A percentile compares a stretch with the other conserved stretches of the same genome.
Conservation (phyloP, 2,888 invertebrate genomes). For the Platyscelio sp. region DNA sequence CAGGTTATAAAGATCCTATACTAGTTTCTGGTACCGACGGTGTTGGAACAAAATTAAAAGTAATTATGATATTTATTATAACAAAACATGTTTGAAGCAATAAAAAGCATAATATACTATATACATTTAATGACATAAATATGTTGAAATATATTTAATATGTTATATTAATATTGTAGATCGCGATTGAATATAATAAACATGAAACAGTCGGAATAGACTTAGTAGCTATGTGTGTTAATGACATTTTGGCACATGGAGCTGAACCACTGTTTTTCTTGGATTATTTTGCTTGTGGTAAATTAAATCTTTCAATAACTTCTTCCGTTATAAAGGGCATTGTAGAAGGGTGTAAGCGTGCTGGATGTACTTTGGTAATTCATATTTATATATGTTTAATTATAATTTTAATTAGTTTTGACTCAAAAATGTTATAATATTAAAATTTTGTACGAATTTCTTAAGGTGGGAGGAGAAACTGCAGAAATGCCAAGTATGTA, state of each 20-base stretch:
- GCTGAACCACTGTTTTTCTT: constrained; percentile 98
- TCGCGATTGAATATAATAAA: constrained; percentile 92
- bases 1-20: constrained; percentile 92
- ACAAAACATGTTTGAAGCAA: no score
- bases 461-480: constrained; percentile 95
- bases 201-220: constrained; percentile 96
- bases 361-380: constrained; percentile 95
- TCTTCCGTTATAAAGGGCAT: constrained; percentile 94
- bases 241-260: constrained; percentile 97
- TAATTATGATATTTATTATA: constrained; percentile 84
- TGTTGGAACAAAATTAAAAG: constrained; percentile 98
- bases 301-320: constrained; percentile 92
- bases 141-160: background rate
- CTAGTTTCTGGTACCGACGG: constrained; percentile 98
- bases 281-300: constrained; percentile 98
- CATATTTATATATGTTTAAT: no score
- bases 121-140: no score
- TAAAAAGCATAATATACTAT: no score
- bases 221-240: constrained; percentile 99
- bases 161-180: constrained; percentile 87
- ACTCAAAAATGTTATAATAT: no score
- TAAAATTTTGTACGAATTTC: background rate
- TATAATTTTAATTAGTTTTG: no score
- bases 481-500: constrained; percentile 99
- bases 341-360: constrained; percentile 93